phyloP scores from a whole-genome alignment of 2,797 vertebrate species.

The Rhynchotus rufescens region DNA sequence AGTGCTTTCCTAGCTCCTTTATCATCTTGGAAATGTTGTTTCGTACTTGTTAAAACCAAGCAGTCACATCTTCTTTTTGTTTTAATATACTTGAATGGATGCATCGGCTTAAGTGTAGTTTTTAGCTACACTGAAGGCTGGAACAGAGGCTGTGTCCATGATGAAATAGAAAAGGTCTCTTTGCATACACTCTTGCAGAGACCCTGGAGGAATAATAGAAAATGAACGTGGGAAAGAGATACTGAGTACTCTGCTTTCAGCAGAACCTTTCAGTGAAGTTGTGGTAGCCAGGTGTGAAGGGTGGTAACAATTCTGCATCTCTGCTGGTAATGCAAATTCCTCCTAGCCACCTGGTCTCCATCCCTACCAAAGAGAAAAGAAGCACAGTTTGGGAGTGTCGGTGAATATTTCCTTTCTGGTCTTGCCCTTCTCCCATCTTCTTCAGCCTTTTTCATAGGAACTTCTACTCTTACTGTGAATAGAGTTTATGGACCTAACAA shows the following conservation, averaged over 20 bases:
- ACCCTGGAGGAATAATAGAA: background rate
- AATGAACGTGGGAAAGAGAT: background rate
- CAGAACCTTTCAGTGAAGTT: background rate
- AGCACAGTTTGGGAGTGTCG: background rate
- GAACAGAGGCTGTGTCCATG: background rate
- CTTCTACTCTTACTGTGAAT: background rate
- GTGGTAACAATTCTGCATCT: background rate
- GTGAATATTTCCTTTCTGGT: background rate
- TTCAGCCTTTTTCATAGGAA: background rate
- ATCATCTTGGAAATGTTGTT: no score
- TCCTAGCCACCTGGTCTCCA: background rate
- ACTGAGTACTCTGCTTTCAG: background rate
- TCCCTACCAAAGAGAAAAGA: background rate
- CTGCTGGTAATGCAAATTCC: fast-evolving
- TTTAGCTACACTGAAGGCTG: no score
- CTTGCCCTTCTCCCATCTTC: background rate
- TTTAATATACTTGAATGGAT: background rate
- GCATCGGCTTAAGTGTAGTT: background rate
- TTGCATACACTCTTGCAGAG: fast-evolving
- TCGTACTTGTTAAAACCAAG: background rate
- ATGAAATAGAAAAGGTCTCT: background rate
- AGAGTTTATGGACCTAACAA: background rate
- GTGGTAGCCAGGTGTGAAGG: background rate
- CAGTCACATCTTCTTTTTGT: background rate
- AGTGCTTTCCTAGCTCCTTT: background rate